These are phyloP conservation scores for Oscheius onirici DNA, from an alignment of 2,888 invertebrate genomes.

Conservation along the genomic window DNA sequence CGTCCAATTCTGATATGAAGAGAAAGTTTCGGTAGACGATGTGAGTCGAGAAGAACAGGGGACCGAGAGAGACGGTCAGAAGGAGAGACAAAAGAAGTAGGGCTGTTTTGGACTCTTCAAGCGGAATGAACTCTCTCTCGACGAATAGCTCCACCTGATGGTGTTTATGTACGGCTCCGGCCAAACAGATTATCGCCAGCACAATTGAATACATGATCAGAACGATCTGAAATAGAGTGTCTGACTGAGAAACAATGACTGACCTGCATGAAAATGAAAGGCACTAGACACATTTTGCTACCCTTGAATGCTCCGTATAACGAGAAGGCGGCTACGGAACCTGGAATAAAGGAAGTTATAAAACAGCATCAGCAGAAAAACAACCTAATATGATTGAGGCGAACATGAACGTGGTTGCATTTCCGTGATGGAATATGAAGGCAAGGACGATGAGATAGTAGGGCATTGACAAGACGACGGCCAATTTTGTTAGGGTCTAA, in stretches of 20 bases:
- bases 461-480: conserved; percentile 51
- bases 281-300: conserved; percentile 65
- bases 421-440: conserved; percentile 56
- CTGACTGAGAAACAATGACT: not conserved
- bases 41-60: conserved; percentile 50
- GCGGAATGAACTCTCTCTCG: conserved; percentile 9
- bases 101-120: conserved; percentile 12
- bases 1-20: conserved; percentile 55
- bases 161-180: conserved; percentile 10
- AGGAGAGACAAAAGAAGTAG: conserved; percentile 39
- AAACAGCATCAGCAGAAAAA: not conserved
- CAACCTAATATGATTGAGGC: conserved; percentile 53
- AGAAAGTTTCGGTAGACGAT: conserved; percentile 54
- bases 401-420: conserved; percentile 61
- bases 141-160: not conserved
- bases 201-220: conserved; percentile 49
- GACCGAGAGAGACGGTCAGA: conserved; percentile 40
- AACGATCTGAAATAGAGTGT: conserved; percentile 37
- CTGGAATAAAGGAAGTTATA: conserved; percentile 28
- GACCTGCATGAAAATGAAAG: conserved; percentile 63
- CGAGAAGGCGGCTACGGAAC: conserved; percentile 54
- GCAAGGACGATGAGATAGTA: conserved; percentile 52
- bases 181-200: conserved; percentile 34
- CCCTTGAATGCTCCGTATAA: conserved; percentile 63
- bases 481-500: conserved; percentile 60